Conservation (phyloP, 2,888 invertebrate species). For the Cantharis flavilabris region DNA sequence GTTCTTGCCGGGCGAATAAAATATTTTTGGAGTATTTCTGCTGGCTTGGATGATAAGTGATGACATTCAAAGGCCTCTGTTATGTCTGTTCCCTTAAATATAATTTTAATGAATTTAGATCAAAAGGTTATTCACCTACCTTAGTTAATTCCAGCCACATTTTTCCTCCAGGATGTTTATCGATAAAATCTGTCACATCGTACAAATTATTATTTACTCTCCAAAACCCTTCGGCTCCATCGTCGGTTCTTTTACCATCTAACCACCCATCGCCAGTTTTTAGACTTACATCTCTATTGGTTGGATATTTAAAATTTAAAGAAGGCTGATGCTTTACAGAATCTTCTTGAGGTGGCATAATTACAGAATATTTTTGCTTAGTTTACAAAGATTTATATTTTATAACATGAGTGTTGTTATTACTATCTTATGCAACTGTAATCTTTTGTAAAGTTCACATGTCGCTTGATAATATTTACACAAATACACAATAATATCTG, state of each 20-base stretch:
- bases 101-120: not conserved
- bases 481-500: no score
- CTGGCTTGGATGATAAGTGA: slow-evolving; percentile 63
- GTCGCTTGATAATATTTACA: not conserved
- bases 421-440: not conserved
- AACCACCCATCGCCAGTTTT: slow-evolving; percentile 58
- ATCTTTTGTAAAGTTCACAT: not conserved
- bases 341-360: not conserved
- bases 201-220: slow-evolving; percentile 77
- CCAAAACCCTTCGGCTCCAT: slow-evolving; percentile 78
- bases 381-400: not conserved
- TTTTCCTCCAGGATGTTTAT: slow-evolving; percentile 82
- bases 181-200: slow-evolving; percentile 78
- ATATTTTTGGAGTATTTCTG: slow-evolving; percentile 66
- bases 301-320: slow-evolving; percentile 19
- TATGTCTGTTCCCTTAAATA: slow-evolving; percentile 21
- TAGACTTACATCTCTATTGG: slow-evolving; percentile 6
- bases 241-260: slow-evolving; percentile 66
- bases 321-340: not conserved
- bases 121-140: slow-evolving; percentile 52
- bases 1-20: slow-evolving; percentile 66
- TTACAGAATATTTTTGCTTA: not conserved
- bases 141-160: slow-evolving; percentile 74
- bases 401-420: not conserved
- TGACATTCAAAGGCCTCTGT: slow-evolving; percentile 69